Evolutionary conservation across 1,140 invertebrate species (phyloP), one percentile per base, ranked within the genome.

Genomic region (Lineus longissimus): DNA sequence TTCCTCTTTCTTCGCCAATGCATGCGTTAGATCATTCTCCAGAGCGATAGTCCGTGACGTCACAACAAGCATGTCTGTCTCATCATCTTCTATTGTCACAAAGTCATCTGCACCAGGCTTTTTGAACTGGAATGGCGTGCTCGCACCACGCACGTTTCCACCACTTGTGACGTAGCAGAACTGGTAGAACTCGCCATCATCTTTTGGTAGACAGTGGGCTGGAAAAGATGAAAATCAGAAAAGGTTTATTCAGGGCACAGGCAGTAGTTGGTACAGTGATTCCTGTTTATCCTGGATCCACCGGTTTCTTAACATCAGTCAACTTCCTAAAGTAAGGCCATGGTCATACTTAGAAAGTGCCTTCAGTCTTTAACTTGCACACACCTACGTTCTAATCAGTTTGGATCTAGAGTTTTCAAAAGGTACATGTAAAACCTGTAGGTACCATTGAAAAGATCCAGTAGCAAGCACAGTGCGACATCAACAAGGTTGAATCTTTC

Each of bases 121-220:
- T 45, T 71, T 70, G 64, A 83, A 81, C 61, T 80, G 78, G 69
- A 83, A 82, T 47, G 81, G 81, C 51, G 75, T 78, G 59, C 79
- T 81, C 6, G 78, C 78, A 30, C 81, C 81, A n/a, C 76, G 58
- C 13, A 81, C 75, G 43, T 78, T 73, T 11, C 73, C 73, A 43
- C 66, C 61, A 30, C 71, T 67, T 17, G 73, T 74, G 13, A 82
- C 70, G 64, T 82, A 83, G 61, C 77, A 79, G 65, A 82, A 82
- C 73, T 83, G 81, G 63, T 82, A 83, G 59, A 80, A 83, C 59
- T 80, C 80, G 2, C 78, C 78, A 73, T 83, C 78, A 68, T 82
- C 80, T 54, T 74, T 70, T 4, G 80, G 80, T 31, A 82, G 55
- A n/a, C 68, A 69, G 47, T 73, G 65, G 30, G 76, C 78, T 81